Conservation (phyloP, 2,888 invertebrate genomes). For the Tridacna gigas region DNA sequence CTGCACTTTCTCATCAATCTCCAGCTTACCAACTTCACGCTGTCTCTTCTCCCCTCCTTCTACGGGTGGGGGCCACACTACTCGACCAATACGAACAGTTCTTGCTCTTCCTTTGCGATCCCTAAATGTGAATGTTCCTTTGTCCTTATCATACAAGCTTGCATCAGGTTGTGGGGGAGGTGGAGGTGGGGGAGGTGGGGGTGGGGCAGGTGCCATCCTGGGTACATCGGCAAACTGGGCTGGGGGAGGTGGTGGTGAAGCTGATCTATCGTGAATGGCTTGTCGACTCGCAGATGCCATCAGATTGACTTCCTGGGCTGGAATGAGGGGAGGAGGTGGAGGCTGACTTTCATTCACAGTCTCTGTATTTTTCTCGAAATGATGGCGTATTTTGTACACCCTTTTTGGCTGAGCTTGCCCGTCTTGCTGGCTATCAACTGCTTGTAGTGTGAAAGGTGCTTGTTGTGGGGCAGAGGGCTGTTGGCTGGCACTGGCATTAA, state of each 20-base stretch:
- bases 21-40: slow-evolving; percentile 79
- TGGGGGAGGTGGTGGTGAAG: slow-evolving; percentile 73
- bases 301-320: slow-evolving; percentile 75
- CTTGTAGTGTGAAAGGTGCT: slow-evolving; percentile 44
- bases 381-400: slow-evolving; percentile 66
- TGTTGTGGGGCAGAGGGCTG: slow-evolving; percentile 31
- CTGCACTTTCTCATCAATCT: slow-evolving; percentile 81
- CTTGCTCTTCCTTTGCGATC: slow-evolving; percentile 94
- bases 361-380: slow-evolving; percentile 70
- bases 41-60: slow-evolving; percentile 87
- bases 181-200: slow-evolving; percentile 89
- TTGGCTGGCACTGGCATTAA: slow-evolving; percentile 28
- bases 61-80: slow-evolving; percentile 94
- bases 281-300: slow-evolving; percentile 36
- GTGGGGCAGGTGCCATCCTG: slow-evolving; percentile 65
- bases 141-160: slow-evolving; percentile 69
- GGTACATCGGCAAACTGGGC: slow-evolving; percentile 64
- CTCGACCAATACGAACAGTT: slow-evolving; percentile 92
- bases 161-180: slow-evolving; percentile 85
- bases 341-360: slow-evolving; percentile 58
- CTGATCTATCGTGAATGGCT: slow-evolving; percentile 53
- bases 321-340: slow-evolving; percentile 61
- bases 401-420: slow-evolving; percentile 56
- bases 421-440: slow-evolving; percentile 33
- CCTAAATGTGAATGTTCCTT: slow-evolving; percentile 85